Evolutionary conservation across 1,140 invertebrate species (phyloP).

Genomic region (Drosophila sechellia): DNA sequence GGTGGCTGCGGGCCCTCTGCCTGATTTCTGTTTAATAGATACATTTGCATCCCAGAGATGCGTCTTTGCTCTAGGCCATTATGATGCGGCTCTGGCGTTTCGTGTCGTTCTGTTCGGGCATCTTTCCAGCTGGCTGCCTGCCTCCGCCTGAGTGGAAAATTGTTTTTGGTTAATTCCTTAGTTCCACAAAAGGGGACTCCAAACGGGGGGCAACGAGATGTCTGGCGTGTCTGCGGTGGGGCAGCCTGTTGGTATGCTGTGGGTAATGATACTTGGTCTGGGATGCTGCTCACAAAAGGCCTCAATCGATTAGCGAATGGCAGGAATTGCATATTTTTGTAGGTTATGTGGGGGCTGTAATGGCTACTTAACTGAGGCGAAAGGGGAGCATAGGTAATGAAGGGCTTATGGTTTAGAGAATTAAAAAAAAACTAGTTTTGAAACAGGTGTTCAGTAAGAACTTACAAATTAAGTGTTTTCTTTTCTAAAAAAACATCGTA

Average conservation of each 20-base stretch:
- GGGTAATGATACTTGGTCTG: slow-evolving; percentile 13
- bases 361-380: neutral
- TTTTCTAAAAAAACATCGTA: no score
- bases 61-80: slow-evolving; percentile 47
- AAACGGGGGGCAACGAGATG: slow-evolving; percentile 19
- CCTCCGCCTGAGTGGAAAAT: slow-evolving; percentile 76
- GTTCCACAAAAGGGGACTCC: slow-evolving; percentile 3
- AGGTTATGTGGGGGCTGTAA: neutral
- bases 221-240: slow-evolving; percentile 35
- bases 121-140: slow-evolving; percentile 76
- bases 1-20: slow-evolving; percentile 41
- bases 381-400: neutral
- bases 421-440: neutral
- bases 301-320: slow-evolving; percentile 38
- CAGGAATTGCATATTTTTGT: slow-evolving; percentile 3
- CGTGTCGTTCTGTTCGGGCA: slow-evolving; percentile 25
- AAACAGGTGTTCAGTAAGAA: neutral
- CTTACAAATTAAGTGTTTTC: no score
- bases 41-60: slow-evolving; percentile 76
- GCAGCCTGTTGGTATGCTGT: slow-evolving; percentile 50
- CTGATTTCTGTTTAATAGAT: slow-evolving; percentile 82
- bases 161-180: slow-evolving; percentile 72
- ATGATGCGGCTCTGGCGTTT: slow-evolving; percentile 20
- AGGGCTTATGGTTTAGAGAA: no score
- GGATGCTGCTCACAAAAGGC: neutral